Evolutionary conservation across 2,888 invertebrate species (phyloP).

Genomic region (Trachelus iudaicus): DNA sequence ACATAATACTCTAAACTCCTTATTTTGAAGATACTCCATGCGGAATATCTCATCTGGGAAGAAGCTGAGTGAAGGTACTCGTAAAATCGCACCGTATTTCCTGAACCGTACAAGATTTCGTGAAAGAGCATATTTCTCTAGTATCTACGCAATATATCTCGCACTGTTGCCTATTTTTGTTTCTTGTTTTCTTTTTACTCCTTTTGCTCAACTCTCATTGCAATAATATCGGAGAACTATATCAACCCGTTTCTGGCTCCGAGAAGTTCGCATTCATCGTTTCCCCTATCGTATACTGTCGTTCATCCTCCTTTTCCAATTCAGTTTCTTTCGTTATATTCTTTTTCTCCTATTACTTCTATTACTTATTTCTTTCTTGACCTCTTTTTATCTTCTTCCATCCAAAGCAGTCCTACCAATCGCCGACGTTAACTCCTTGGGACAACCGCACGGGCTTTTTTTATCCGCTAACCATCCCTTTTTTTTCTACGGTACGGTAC

Average conservation of each 20-base stretch:
- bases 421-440: background rate
- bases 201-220: background rate
- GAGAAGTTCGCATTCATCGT: background rate
- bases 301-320: background rate
- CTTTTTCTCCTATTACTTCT: background rate
- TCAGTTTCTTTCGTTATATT: background rate
- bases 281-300: background rate
- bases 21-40: background rate
- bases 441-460: background rate
- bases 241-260: background rate
- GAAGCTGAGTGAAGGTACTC: background rate
- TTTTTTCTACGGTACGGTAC: background rate
- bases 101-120: background rate
- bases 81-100: background rate
- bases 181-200: background rate
- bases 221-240: background rate
- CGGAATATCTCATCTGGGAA: background rate
- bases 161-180: background rate
- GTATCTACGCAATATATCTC: background rate
- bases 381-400: background rate
- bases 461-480: background rate
- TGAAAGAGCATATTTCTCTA: background rate
- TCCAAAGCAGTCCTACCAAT: background rate
- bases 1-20: background rate
- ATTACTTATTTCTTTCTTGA: background rate